phyloP scores from a whole-genome alignment of 2,797 vertebrate genomes.

The Scolopax rusticola region DNA sequence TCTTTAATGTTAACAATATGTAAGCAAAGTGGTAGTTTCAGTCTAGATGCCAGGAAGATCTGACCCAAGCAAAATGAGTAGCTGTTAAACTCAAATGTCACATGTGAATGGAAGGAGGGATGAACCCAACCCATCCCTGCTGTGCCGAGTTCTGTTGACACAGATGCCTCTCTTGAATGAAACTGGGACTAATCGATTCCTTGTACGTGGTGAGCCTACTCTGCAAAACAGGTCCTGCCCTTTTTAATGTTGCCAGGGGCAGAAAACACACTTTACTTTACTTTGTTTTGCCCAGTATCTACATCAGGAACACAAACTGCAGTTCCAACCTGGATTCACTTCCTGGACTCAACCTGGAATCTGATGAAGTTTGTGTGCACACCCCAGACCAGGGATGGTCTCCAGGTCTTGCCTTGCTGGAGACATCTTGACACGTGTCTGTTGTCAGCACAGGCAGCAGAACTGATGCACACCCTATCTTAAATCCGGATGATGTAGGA shows the following conservation, averaged over 20 bases:
- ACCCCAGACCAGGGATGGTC: background rate
- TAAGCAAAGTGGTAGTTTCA: background rate
- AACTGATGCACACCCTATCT: background rate
- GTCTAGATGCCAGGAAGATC: background rate
- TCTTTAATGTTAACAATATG: background rate
- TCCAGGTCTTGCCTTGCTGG: background rate
- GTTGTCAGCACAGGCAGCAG: background rate
- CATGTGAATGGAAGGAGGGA: background rate
- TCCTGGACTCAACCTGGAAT: background rate
- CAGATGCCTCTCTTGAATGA: background rate
- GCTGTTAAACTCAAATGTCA: background rate
- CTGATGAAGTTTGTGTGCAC: background rate
- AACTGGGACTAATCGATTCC: background rate
- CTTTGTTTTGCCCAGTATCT: background rate
- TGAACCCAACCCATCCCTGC: background rate
- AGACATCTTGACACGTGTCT: accelerated
- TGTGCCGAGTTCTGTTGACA: background rate
- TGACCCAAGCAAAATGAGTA: background rate
- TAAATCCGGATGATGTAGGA: background rate
- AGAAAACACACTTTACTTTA: background rate
- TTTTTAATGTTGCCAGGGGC: background rate
- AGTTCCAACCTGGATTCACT: background rate
- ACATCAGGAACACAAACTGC: background rate
- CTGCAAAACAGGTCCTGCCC: background rate
- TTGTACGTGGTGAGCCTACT: background rate